phyloP scores from a whole-genome alignment of 2,113 vertebrate genomes.

The Neolamprologus devosi region DNA sequence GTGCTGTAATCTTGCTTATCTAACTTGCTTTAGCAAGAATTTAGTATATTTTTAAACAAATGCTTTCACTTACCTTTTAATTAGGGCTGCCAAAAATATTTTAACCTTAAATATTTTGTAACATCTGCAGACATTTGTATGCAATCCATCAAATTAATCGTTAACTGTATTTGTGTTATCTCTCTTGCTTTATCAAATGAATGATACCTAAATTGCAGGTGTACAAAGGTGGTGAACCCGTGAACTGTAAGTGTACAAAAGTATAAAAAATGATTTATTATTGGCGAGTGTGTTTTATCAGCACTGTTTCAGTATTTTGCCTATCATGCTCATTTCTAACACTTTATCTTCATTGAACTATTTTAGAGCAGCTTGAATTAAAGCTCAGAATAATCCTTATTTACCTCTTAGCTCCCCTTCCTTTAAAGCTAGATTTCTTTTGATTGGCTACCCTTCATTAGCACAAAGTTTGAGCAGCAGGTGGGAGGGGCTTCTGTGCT shows the following conservation, averaged over 20 bases:
- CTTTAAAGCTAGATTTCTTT: background rate
- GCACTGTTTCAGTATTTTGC: background rate
- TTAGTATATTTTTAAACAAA: background rate
- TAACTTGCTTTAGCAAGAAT: background rate
- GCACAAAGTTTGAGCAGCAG: background rate
- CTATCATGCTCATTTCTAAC: background rate
- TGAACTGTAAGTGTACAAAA: background rate
- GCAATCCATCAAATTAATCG: background rate
- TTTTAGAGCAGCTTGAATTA: background rate
- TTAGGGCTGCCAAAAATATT: background rate
- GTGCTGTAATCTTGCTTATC: accelerated
- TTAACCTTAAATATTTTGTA: background rate
- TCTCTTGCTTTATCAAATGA: background rate
- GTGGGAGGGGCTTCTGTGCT: background rate
- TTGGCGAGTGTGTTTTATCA: background rate
- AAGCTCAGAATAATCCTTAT: background rate
- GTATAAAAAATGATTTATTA: background rate
- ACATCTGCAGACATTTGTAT: background rate
- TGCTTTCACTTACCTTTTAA: background rate
- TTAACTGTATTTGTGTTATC: background rate
- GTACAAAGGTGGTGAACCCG: background rate
- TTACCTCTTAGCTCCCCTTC: background rate
- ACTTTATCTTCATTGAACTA: background rate
- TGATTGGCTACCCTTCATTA: background rate
- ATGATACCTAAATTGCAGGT: background rate